A percentile compares a stretch with the other conserved stretches of the same genome.
These are phyloP conservation scores for Rousettus leschenaultii DNA, from an alignment of 2,113 vertebrate species.

Conservation along the genomic window DNA sequence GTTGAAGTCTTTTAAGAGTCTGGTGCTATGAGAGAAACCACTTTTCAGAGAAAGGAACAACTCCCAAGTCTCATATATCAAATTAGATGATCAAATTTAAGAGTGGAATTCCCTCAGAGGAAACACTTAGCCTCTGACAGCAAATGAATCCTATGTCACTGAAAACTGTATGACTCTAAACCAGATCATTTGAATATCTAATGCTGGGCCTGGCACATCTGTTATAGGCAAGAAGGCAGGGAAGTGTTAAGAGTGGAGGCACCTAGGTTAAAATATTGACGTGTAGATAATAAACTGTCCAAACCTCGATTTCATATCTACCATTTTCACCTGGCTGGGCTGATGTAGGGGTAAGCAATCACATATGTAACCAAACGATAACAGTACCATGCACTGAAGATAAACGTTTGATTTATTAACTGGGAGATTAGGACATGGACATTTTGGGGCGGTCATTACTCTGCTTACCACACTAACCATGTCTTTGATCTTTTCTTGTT, in stretches of 20 bases:
- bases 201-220: background rate
- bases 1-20: background rate
- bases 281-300: background rate
- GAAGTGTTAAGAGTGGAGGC: background rate
- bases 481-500: background rate
- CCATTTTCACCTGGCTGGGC: background rate
- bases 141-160: background rate
- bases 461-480: background rate
- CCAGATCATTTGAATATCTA: background rate
- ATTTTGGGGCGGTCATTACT: background rate
- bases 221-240: background rate
- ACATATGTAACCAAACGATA: background rate
- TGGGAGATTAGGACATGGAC: background rate
- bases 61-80: background rate
- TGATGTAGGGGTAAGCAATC: background rate
- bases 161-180: background rate
- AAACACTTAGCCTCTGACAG: background rate
- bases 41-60: background rate
- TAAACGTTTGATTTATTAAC: background rate
- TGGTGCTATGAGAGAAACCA: background rate
- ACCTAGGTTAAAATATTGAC: background rate
- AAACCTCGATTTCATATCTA: background rate
- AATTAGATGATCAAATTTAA: background rate
- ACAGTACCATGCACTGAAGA: background rate
- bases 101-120: background rate